phyloP scores from a whole-genome alignment of 2,888 invertebrate species.

The Athrips mouffetella region DNA sequence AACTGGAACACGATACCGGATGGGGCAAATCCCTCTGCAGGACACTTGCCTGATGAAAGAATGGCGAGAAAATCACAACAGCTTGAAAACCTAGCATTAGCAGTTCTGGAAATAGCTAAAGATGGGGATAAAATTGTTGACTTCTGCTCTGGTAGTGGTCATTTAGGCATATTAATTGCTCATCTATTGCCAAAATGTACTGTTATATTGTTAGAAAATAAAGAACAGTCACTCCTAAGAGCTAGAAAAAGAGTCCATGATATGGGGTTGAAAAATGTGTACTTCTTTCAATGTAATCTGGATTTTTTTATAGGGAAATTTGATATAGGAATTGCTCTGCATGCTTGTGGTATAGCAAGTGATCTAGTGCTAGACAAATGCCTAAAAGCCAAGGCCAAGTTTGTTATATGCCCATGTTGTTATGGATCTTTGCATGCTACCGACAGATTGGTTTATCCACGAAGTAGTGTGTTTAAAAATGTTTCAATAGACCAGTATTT shows the following conservation, averaged over 20 bases:
- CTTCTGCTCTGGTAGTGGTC: conserved; percentile 96
- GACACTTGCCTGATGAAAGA: conserved; percentile 86
- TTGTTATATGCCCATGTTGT: conserved; percentile 96
- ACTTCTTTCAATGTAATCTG: conserved; percentile 91
- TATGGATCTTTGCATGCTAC: conserved; percentile 93
- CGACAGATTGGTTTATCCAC: conserved; percentile 88
- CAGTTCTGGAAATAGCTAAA: conserved; percentile 84
- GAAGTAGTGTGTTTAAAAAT: conserved; percentile 81
- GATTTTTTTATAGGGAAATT: conserved; percentile 91
- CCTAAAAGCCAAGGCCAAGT: conserved; percentile 84
- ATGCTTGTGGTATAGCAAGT: conserved; percentile 96
- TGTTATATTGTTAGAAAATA: conserved; percentile 93
- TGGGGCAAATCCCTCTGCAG: conserved; percentile 86
- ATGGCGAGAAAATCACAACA: conserved; percentile 90
- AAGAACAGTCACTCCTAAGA: conserved; percentile 88
- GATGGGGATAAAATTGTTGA: conserved; percentile 88
- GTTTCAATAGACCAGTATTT: conserved; percentile 82
- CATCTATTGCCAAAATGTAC: conserved; percentile 86
- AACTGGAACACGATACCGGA: conserved; percentile 86
- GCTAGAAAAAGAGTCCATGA: conserved; percentile 84
- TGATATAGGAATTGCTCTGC: conserved; percentile 92
- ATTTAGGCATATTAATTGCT: conserved; percentile 92
- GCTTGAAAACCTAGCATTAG: conserved; percentile 88
- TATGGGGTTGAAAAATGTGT: conserved; percentile 85
- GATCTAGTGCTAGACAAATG: conserved; percentile 94